These are phyloP conservation scores for Vanessa cardui DNA, from an alignment of 2,888 invertebrate species.

Conservation along the genomic window DNA sequence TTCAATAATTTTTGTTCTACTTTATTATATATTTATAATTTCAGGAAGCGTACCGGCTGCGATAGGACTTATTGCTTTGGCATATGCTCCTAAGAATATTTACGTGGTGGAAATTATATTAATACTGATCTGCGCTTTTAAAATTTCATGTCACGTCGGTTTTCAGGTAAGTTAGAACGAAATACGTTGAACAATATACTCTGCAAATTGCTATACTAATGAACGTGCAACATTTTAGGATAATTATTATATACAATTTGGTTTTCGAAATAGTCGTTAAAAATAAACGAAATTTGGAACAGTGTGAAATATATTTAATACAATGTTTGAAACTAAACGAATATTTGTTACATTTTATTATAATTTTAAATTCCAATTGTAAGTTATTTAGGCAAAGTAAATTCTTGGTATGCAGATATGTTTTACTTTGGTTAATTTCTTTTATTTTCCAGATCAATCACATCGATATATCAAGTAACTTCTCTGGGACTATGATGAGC, in stretches of 20 bases:
- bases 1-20: neutral
- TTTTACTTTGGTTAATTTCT: neutral
- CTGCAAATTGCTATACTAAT: no score
- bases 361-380: no score
- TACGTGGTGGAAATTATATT: slow-evolving; percentile 81
- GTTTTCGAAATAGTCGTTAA: no score
- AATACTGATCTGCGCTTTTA: slow-evolving; percentile 84
- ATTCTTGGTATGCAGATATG: neutral
- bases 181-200: no score
- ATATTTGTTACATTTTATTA: no score
- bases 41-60: slow-evolving; percentile 82
- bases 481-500: slow-evolving; percentile 91
- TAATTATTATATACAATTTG: no score
- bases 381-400: neutral
- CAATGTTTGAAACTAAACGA: no score
- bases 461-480: slow-evolving; percentile 92
- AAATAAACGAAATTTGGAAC: no score
- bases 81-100: slow-evolving; percentile 76
- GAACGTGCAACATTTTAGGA: no score
- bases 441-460: slow-evolving; percentile 84
- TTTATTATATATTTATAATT: slow-evolving; percentile 39
- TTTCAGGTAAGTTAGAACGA: slow-evolving; percentile 75
- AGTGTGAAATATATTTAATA: no score
- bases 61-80: slow-evolving; percentile 80
- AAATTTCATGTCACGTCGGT: slow-evolving; percentile 84